These are phyloP conservation scores for Notothenia coriiceps DNA, from an alignment of 2,113 vertebrate species.

Conservation along the genomic window DNA sequence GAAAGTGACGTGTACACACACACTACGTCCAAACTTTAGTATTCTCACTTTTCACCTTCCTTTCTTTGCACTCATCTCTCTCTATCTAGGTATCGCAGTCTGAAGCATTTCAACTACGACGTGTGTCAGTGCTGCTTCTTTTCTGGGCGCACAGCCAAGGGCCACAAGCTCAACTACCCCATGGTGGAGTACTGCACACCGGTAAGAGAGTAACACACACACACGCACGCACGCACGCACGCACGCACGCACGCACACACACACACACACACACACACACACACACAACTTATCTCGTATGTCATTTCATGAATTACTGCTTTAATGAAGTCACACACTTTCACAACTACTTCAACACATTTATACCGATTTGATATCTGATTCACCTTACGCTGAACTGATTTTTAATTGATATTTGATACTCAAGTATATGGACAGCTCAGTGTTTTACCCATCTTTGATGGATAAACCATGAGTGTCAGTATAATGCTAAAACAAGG, in stretches of 20 bases:
- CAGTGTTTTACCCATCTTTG: no score
- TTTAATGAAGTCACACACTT: slow-evolving; percentile 14
- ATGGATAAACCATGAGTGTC: not conserved
- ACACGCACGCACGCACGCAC: no score
- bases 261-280: no score
- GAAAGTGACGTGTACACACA: slow-evolving; percentile 2
- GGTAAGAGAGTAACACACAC: slow-evolving; percentile 78
- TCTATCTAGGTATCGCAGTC: slow-evolving; percentile 92
- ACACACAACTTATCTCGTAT: no score
- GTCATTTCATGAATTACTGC: no score
- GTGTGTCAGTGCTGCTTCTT: slow-evolving; percentile 99
- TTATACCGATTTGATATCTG: not conserved
- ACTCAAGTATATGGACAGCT: no score
- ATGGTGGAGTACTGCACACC: slow-evolving; percentile 99
- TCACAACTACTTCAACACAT: slow-evolving; percentile 7
- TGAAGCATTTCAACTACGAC: slow-evolving; percentile 99
- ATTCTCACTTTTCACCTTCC: not conserved
- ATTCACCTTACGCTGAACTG: no score
- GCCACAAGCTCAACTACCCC: slow-evolving; percentile 99
- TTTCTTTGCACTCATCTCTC: not conserved
- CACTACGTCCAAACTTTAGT: not conserved
- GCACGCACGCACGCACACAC: no score
- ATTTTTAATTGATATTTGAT: no score
- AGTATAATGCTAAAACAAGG: not conserved
- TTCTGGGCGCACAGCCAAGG: slow-evolving; percentile 97